Evolutionary conservation across 2,797 vertebrate genomes (phyloP).

Genomic region (Limnodromus scolopaceus): DNA sequence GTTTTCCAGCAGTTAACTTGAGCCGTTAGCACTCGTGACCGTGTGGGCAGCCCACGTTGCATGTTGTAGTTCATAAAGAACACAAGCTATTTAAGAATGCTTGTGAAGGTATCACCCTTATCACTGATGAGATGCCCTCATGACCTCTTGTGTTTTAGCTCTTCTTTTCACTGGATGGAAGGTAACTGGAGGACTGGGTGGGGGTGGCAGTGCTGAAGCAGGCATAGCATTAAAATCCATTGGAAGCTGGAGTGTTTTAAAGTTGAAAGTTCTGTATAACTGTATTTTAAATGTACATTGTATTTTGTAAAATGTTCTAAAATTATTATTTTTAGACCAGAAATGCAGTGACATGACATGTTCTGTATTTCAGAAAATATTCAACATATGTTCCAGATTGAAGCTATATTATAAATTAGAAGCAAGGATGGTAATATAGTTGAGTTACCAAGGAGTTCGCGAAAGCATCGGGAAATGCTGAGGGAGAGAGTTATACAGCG

Average conservation of each 20-base stretch:
- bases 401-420: background rate
- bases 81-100: background rate
- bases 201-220: background rate
- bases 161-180: background rate
- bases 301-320: background rate
- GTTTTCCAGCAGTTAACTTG: background rate
- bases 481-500: background rate
- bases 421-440: background rate
- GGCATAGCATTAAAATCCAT: background rate
- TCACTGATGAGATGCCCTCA: background rate
- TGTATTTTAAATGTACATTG: background rate
- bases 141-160: background rate
- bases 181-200: background rate
- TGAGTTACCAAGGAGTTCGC: background rate
- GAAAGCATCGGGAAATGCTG: background rate
- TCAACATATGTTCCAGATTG: background rate
- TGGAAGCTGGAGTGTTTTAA: background rate
- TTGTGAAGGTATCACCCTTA: rapidly evolving
- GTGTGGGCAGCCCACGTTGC: rapidly evolving
- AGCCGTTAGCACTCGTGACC: background rate
- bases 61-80: background rate
- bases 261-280: background rate
- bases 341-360: background rate
- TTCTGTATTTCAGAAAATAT: background rate
- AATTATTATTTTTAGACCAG: background rate